Conservation (phyloP, 2,113 vertebrate genomes). For the Heterocephalus glaber region DNA sequence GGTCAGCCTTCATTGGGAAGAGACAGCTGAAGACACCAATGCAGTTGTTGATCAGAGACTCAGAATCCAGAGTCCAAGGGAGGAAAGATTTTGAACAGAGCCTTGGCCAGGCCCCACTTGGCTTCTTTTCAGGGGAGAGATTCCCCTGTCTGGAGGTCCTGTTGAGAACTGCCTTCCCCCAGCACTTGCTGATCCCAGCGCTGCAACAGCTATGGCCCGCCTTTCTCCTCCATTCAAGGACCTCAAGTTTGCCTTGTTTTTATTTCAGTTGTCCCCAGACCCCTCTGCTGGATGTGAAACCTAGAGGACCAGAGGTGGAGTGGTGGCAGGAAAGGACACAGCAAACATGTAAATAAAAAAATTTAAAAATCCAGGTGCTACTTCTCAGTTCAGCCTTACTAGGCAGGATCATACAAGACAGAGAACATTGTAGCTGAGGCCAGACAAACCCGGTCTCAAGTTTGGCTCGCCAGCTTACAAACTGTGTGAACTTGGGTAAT, state of each 20-base stretch:
- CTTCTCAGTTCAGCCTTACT: not conserved
- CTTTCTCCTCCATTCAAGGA: not conserved
- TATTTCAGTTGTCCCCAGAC: not conserved
- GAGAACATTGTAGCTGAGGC: not conserved
- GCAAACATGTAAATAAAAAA: not conserved
- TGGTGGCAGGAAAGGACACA: not conserved
- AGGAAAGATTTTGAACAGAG: not conserved
- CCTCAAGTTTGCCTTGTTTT: not conserved
- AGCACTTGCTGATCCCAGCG: not conserved
- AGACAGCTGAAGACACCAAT: not conserved
- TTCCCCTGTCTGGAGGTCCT: not conserved
- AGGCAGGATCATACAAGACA: not conserved
- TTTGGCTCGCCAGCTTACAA: not conserved
- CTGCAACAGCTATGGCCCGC: not conserved
- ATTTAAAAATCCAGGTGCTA: not conserved
- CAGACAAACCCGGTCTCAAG: not conserved
- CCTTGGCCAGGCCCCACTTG: not conserved
- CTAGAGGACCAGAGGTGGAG: not conserved
- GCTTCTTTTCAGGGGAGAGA: not conserved
- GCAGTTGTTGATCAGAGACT: not conserved
- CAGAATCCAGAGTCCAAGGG: not conserved
- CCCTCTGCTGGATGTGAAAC: not conserved
- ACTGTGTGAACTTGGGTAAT: not conserved
- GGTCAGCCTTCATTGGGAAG: not conserved
- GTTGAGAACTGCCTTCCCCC: not conserved